Conservation (phyloP, 2,797 vertebrate genomes). For the Malurus leucopterus region DNA sequence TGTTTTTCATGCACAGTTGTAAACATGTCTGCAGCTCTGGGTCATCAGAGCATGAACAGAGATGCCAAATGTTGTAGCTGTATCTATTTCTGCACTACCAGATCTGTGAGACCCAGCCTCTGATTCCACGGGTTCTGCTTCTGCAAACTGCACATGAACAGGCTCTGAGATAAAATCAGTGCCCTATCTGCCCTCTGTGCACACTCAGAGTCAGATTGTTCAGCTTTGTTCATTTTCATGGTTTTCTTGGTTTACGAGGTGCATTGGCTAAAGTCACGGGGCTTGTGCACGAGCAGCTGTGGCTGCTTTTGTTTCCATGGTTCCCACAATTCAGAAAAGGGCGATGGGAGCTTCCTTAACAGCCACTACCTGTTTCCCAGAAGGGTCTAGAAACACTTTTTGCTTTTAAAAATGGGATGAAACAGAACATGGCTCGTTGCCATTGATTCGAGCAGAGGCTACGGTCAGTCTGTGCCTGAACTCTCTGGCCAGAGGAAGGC, state of each 20-base stretch:
- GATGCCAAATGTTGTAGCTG: not conserved
- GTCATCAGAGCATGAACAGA: not conserved
- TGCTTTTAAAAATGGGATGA: not conserved
- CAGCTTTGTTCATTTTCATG: not conserved
- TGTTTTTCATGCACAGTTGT: not conserved
- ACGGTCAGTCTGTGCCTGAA: not conserved
- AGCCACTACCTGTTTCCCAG: not conserved
- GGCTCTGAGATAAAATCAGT: not conserved
- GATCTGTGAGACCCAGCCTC: not conserved
- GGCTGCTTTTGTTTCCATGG: constrained; percentile 80
- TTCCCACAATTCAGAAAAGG: constrained; percentile 58
- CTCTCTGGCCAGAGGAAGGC: not conserved
- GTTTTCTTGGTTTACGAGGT: not conserved
- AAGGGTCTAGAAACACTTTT: not conserved
- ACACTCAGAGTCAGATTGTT: not conserved
- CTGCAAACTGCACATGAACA: not conserved
- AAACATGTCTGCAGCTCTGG: not conserved
- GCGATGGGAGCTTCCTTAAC: not conserved
- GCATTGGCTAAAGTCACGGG: constrained; percentile 46
- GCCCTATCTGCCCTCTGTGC: not conserved
- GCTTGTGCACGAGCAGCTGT: constrained; percentile 58
- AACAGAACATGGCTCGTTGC: not conserved
- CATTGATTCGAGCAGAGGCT: accelerated
- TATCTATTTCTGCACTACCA: not conserved
- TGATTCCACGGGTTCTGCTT: not conserved